Evolutionary conservation across 2,888 invertebrate genomes (phyloP), one percentile per base, ranked within the genome.

Genomic region (Scaeva pyrastri): DNA sequence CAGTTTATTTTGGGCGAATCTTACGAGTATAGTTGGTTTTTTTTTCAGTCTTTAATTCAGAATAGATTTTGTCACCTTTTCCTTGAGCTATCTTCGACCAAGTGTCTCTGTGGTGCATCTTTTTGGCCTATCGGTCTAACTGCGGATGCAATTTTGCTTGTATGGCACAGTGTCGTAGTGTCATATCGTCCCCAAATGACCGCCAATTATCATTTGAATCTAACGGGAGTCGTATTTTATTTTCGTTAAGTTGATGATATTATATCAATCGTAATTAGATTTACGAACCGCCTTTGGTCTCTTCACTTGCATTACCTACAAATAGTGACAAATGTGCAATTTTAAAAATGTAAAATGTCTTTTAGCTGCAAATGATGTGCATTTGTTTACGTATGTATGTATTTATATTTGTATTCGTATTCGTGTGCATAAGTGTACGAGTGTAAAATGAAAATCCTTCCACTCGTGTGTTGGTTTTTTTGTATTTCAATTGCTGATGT

Each of bases 251-350:
- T 19, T 66, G 66, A 66, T 76, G 77, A 55, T 82, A 58, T 31
- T 82, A 76, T 62, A 76, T 82, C 76, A 82, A 82, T 72, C 45
- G 76, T 76, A 82, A 66, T 76, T 50, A 82, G 62, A 78, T 79
- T 79, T 71, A 75, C n/a, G 43, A 66, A 71, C 41, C 21, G 41
- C 64, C 58, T 58, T 71, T n/a, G n/a, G 56, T 74, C 60, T 66
- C n/a, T 66, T 70, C 23, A 7, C 7, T 41, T 55, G 12, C 1
- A 60, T 60, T 26, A 10, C 10, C 16, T 10, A 41, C n/a, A 19
- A 73, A 60, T 31, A 21, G 56, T 74, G 56, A 75, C 23, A 84
- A 70, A 79, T 84, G 74, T 64, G 66, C 36, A 64, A 64, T 64
- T 45, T 19, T 1, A 12, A 31, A 36, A 36, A 64, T 64, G 45